A percentile compares a stretch with the other conserved stretches of the same genome.
phyloP scores from a whole-genome alignment of 2,888 invertebrate species.

The Ormia ochracea region DNA sequence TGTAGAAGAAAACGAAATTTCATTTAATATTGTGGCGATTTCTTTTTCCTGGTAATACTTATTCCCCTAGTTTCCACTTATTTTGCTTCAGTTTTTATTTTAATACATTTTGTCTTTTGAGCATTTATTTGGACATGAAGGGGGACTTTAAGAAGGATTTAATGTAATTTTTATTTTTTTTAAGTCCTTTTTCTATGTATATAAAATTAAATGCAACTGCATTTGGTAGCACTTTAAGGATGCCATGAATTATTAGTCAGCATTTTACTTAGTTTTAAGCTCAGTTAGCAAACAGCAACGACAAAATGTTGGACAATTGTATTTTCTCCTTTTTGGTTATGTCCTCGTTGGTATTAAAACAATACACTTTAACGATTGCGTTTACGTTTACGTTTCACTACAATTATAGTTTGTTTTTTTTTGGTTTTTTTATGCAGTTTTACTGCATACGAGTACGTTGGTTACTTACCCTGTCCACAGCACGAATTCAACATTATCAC shows the following conservation, averaged over 20 bases:
- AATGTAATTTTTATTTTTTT: not conserved
- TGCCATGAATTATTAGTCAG: slow-evolving; percentile 54
- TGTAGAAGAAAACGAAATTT: slow-evolving; percentile 4
- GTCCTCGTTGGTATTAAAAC: slow-evolving; percentile 15
- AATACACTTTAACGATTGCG: slow-evolving; percentile 14
- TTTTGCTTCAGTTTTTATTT: slow-evolving; percentile 5
- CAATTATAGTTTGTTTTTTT: not conserved
- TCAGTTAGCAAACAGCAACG: slow-evolving; percentile 25
- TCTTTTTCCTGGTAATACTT: slow-evolving; percentile 14
- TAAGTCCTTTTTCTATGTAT: not conserved
- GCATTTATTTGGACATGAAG: slow-evolving; percentile 30
- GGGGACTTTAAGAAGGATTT: slow-evolving; percentile 45
- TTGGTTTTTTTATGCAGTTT: not conserved
- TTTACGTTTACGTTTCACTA: not conserved
- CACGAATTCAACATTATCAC: slow-evolving; percentile 93
- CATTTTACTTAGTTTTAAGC: slow-evolving; percentile 38
- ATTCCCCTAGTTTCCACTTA: not conserved
- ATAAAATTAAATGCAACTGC: slow-evolving; percentile 53
- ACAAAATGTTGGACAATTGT: not conserved
- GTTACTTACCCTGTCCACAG: slow-evolving; percentile 92
- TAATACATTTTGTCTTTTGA: slow-evolving; percentile 24
- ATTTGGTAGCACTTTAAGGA: slow-evolving; percentile 48
- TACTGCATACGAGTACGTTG: too few species aligned
- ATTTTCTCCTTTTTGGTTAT: not conserved
- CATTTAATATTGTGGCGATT: slow-evolving; percentile 32